Evolutionary conservation across 53 echinoderm and acorn worm genomes (phyloP), one percentile per base, ranked within the genome.

Genomic region (Zoroaster sp.): DNA sequence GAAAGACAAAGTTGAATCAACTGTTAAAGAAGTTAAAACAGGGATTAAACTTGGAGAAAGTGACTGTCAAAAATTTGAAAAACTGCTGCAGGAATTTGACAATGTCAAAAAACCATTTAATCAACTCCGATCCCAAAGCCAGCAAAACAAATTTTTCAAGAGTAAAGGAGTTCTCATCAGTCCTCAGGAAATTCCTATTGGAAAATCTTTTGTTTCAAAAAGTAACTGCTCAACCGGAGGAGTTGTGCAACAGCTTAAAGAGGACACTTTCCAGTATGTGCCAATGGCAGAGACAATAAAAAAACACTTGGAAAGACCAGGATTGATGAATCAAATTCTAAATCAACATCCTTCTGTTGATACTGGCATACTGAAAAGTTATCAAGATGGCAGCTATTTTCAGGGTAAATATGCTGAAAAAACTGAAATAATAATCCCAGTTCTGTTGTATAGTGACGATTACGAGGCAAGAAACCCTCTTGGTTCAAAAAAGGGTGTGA

Each of bases 381-480:
- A 79, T 39, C 78, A 73, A 32, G 87, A 91, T 87, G 91, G 79
- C 9, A 72, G 17, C 25, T 73, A 87, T 39, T 87, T 69, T 65
- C 33, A 77, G 14, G 46, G 49, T 32, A 77, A 86, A 77, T 35
- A 37, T 17, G n/a, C 65, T 31, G 20, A 40, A 30, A 10, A 5
- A 18, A 14, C 35, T 13, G 42, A 38, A 21, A 36, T 77, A 20
- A 46, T 87, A 7, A 87, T 69, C 13, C 79, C 78, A 20, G 2
- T 78, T 23, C 52, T 89, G 7, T 55, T 92, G 8, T 92, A 92
- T 65, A 52, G 44, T 80, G 87, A 92, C 65, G 88, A 87, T 39
- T 87, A 72, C 73, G 88, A 92, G 63, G 38, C 74, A 14, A 88
- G 73, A n/a, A 92, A 92, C 72, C 92, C 92, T 25, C 49, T 88